Conservation (phyloP, 2,888 invertebrate genomes). For the Trichopria drosophilae region DNA sequence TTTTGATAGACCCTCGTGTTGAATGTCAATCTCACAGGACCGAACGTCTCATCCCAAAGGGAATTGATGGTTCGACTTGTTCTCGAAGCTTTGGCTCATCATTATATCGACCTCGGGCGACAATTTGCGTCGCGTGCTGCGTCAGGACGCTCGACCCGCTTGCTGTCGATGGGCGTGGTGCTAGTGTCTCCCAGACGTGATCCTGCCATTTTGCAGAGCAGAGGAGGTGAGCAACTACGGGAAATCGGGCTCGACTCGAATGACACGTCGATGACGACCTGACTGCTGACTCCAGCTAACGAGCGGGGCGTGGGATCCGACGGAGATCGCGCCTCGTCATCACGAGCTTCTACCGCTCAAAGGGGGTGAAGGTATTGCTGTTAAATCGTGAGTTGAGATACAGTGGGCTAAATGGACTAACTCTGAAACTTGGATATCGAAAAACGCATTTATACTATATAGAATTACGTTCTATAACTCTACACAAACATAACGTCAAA, state of each 20-base stretch:
- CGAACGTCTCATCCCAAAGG: no score
- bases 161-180: constrained; percentile 35
- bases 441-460: no score
- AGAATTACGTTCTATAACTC: no score
- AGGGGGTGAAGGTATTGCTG: constrained; percentile 17
- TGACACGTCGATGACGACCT: constrained; percentile 59
- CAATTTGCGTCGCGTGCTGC: constrained; percentile 51
- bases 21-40: no score
- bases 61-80: no score
- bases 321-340: constrained; percentile 57
- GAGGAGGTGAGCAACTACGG: constrained; percentile 1
- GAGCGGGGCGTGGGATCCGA: constrained; percentile 56
- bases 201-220: constrained; percentile 29
- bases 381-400: not conserved
- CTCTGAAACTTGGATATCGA: no score
- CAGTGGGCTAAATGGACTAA: not conserved
- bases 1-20: no score
- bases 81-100: no score
- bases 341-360: constrained; percentile 37
- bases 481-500: no score
- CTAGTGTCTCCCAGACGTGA: constrained; percentile 29
- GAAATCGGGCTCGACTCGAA: constrained; percentile 39
- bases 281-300: constrained; percentile 58
- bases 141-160: constrained; percentile 48
- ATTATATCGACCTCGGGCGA: constrained; percentile 39